These are phyloP conservation scores for Orchesellides sinensis DNA, from an alignment of 2,888 invertebrate genomes.

Conservation along the genomic window DNA sequence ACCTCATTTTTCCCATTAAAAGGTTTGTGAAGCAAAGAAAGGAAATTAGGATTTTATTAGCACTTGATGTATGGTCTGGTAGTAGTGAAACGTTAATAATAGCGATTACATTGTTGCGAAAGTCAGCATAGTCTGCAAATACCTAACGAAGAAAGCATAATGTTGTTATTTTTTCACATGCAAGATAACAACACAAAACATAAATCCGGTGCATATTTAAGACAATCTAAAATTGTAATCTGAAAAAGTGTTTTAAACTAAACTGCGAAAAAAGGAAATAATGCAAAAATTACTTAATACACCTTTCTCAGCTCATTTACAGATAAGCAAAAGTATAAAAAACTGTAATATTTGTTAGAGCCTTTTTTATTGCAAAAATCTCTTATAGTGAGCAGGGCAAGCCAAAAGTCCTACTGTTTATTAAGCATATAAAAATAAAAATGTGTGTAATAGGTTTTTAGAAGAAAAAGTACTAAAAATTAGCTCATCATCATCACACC, in stretches of 20 bases:
- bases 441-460: conserved; percentile 17
- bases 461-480: conserved; percentile 27
- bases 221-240: conserved; percentile 58
- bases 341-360: conserved; percentile 28
- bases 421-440: no score
- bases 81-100: no score
- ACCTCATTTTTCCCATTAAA: no score
- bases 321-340: conserved; percentile 41
- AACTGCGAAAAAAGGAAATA: conserved; percentile 59
- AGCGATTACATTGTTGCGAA: no score
- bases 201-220: conserved; percentile 67
- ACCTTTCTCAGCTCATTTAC: conserved; percentile 43
- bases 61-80: conserved; percentile 20
- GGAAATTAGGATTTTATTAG: no score
- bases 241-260: conserved; percentile 52
- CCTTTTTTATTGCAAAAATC: conserved; percentile 26
- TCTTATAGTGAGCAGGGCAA: neutral
- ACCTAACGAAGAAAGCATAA: no score
- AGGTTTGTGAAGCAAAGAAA: no score
- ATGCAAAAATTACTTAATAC: conserved; percentile 64
- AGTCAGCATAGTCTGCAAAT: no score
- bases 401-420: no score
- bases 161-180: conserved; percentile 28
- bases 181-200: conserved; percentile 54
- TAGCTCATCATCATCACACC: conserved; percentile 38